A percentile compares a stretch with the other conserved stretches of the same genome.
These are phyloP conservation scores for Danio jaintianensis DNA, from an alignment of 2,797 vertebrate genomes.

Conservation along the genomic window DNA sequence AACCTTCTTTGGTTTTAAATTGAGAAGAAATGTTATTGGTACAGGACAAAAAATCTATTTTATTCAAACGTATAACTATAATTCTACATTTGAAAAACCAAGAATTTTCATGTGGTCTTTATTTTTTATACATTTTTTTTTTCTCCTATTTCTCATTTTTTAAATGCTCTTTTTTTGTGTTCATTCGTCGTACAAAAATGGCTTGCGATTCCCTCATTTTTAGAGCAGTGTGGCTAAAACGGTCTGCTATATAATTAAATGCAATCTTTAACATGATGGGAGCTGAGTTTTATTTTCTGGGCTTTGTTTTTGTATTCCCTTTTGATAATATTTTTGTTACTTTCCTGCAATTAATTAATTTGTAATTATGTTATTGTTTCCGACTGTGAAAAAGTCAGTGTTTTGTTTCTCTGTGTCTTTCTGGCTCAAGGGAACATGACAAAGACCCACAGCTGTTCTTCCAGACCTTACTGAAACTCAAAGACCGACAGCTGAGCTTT, in stretches of 20 bases:
- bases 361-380: constrained; percentile 27
- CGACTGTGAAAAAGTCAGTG: constrained; percentile 26
- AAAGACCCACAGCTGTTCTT: constrained; percentile 95
- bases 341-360: constrained; percentile 31
- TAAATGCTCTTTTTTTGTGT: neutral
- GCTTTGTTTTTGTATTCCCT: neutral
- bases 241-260: neutral
- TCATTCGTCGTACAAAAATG: neutral
- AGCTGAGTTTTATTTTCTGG: neutral
- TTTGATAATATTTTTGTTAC: constrained; percentile 10
- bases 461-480: constrained; percentile 87
- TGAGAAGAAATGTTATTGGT: too few species aligned
- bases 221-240: neutral
- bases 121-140: too few species aligned
- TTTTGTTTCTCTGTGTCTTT: constrained; percentile 59
- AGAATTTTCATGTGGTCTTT: too few species aligned
- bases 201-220: neutral
- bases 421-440: constrained; percentile 90
- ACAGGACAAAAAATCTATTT: too few species aligned
- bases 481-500: constrained; percentile 83
- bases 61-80: too few species aligned
- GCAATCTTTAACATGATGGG: neutral
- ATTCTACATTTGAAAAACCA: too few species aligned
- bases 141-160: neutral
- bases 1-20: too few species aligned